Evolutionary conservation across 2,888 invertebrate species (phyloP), one percentile per base, ranked within the genome.

Genomic region (Scaptomyza tumidula): DNA sequence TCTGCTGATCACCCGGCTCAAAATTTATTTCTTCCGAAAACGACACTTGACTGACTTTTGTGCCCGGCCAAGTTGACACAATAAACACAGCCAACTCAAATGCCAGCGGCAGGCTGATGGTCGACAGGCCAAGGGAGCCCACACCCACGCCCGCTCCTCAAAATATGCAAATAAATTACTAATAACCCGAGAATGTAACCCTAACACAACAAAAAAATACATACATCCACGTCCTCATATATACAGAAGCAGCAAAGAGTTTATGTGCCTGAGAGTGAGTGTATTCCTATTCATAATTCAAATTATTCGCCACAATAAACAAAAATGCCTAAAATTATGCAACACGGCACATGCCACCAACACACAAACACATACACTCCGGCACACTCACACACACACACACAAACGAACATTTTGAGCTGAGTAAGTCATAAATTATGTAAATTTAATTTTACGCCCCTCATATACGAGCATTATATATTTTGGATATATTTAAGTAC

Each of bases 311-410:
- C 85, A 81, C 88, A 86, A 85, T 85, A 88, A 88, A 85, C 88
- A 84, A 84, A 88, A 85, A 86, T 83, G 86, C 86, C 88, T 85
- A 84, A 85, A 85, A 88, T 88, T 86, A 88, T 85, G 88, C 85
- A 85, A 88, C 79, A 82, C 76, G 73, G 78, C 78, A 72, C 75
- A 77, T 63, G 75, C 75, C 77, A 62, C 72, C 76, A 46, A 48
- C 44, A 13, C 31, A 41, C 57, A 54, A 45, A 31, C 33, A 45
- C 11, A 48, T 24, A 39, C 50, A 44, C n/a, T n/a, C n/a, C n/a
- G n/a, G n/a, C n/a, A n/a, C n/a, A n/a, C n/a, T n/a, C 44, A 13
- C 31, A 41, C 57, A 54, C 49, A 31, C 33, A 45, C 11, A 48
- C 29, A 39, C 50, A 44, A n/a, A 56, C 67, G 60, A 58, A 70